These are phyloP conservation scores for Chionomys nivalis DNA, from an alignment of 2,113 vertebrate species.

Conservation along the genomic window DNA sequence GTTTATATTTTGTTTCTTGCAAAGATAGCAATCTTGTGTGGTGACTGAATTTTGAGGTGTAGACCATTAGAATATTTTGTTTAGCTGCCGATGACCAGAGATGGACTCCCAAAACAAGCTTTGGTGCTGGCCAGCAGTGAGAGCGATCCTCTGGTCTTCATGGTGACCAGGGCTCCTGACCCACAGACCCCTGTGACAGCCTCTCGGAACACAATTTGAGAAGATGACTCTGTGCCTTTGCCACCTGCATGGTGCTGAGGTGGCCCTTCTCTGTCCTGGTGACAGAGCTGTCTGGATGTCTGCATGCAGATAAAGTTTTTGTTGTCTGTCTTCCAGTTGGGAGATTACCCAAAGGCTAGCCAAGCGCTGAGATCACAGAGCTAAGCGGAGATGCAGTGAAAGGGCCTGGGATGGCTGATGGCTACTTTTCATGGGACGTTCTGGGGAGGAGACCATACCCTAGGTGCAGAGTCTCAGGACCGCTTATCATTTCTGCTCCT, in stretches of 20 bases:
- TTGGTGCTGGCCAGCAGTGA: neutral
- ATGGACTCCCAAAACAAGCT: neutral
- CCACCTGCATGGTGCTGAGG: no score
- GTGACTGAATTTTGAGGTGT: neutral
- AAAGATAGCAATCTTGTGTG: neutral
- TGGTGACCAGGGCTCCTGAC: neutral
- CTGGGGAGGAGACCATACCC: neutral
- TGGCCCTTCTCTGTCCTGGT: neutral
- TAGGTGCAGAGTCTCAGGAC: neutral
- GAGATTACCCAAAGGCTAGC: neutral
- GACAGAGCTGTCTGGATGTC: neutral
- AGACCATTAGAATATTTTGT: rapidly evolving
- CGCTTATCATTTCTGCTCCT: rapidly evolving
- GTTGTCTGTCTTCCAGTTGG: neutral
- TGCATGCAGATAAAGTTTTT: rapidly evolving
- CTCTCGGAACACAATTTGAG: neutral
- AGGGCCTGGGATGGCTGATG: neutral
- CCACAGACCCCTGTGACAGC: no score
- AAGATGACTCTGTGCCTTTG: neutral
- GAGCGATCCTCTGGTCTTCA: neutral
- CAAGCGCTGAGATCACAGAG: neutral
- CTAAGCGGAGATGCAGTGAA: neutral
- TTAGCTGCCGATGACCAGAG: neutral
- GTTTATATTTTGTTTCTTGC: neutral
- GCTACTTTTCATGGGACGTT: neutral